These are phyloP conservation scores for Semibalanus balanoides DNA, from an alignment of 1,140 invertebrate species.

Conservation along the genomic window DNA sequence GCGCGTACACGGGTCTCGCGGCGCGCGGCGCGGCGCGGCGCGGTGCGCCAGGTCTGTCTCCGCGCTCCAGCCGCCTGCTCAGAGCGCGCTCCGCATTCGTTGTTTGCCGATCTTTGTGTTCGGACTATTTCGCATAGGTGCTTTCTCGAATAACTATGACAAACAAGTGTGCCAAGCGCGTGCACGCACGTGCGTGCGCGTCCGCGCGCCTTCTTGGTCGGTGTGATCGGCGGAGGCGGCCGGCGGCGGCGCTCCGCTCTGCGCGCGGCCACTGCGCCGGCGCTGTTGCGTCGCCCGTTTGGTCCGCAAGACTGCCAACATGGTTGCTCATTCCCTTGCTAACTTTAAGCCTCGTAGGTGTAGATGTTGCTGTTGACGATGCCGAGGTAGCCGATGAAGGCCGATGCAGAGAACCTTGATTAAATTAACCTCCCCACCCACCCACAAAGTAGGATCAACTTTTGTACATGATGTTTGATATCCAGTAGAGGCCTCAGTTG, in stretches of 20 bases:
- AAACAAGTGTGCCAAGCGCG: constrained; percentile 1
- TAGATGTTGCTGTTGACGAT: neutral
- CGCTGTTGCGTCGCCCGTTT: neutral
- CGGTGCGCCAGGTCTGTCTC: too few species aligned
- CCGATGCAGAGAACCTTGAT: neutral
- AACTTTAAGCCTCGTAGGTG: neutral
- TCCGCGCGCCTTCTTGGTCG: too few species aligned
- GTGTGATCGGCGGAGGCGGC: neutral
- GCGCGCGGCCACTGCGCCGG: too few species aligned
- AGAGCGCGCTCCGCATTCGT: neutral
- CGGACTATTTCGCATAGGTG: neutral
- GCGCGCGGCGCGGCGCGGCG: too few species aligned
- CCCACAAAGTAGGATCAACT: neutral
- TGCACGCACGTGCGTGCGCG: neutral
- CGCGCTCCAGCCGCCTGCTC: neutral
- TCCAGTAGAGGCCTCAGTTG: neutral
- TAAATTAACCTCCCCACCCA: neutral
- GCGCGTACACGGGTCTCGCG: neutral
- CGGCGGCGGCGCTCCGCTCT: neutral
- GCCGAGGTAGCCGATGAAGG: neutral
- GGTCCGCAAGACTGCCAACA: neutral
- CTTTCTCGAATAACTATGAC: neutral
- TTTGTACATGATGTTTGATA: neutral
- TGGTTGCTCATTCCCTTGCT: constrained; percentile 1
- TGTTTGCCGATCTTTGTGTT: neutral